Conservation (phyloP, 1,140 invertebrate species). For the Cyclargus thomasi region DNA sequence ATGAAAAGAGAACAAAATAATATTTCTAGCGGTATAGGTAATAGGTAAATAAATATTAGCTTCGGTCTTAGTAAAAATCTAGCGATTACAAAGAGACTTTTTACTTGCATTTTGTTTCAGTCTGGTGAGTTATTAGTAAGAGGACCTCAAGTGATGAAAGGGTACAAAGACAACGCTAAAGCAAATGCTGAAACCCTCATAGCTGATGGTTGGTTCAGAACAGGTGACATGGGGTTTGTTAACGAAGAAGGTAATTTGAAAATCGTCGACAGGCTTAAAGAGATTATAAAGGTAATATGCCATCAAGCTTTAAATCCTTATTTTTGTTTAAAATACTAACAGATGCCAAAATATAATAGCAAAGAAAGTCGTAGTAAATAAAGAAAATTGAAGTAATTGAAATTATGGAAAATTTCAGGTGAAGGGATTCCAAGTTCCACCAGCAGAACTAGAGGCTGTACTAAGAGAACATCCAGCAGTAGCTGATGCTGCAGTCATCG, state of each 20-base stretch:
- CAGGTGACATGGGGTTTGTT: conserved; percentile 84
- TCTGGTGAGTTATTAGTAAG: conserved; percentile 80
- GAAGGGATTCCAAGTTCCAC: conserved; percentile 85
- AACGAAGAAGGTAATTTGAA: conserved; percentile 79
- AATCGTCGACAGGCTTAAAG: conserved; percentile 87
- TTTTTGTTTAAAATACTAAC: no score
- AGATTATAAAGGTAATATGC: conserved; percentile 89
- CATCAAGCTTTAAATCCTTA: no score
- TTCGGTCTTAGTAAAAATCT: no score
- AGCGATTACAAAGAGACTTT: no score
- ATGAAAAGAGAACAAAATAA: no score
- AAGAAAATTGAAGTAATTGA: no score
- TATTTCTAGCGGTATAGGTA: no score
- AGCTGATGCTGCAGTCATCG: conserved; percentile 88
- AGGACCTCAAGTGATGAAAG: conserved; percentile 84
- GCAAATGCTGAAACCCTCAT: conserved; percentile 80
- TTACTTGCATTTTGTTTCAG: conserved; percentile 47
- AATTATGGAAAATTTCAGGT: conserved; percentile 37
- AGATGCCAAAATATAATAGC: no score
- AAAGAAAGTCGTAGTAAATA: no score
- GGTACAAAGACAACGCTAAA: conserved; percentile 82
- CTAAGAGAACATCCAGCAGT: conserved; percentile 85
- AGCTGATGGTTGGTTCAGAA: conserved; percentile 83
- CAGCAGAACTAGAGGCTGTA: conserved; percentile 92
- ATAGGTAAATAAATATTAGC: no score